Evolutionary conservation across 2,888 invertebrate genomes (phyloP).

Genomic region (Morpho helenor): DNA sequence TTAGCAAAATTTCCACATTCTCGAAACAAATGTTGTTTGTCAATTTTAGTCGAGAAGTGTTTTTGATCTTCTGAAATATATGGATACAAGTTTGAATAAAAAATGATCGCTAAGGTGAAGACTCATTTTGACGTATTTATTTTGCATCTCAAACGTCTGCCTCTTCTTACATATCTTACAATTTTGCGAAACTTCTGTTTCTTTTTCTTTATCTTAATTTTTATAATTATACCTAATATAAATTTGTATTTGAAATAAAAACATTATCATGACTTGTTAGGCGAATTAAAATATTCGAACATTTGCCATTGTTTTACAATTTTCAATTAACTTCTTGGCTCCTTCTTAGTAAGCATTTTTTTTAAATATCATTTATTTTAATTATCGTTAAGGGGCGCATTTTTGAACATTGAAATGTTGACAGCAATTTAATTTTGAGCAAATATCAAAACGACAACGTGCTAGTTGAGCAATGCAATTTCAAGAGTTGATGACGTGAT

Average conservation of each 20-base stretch:
- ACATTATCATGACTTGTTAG: no score
- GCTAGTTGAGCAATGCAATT: constrained; percentile 6
- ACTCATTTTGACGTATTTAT: constrained; percentile 1
- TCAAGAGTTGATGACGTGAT: constrained; percentile 26
- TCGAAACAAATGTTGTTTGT: constrained; percentile 13
- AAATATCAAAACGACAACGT: constrained; percentile 6
- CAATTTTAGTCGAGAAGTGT: constrained; percentile 5
- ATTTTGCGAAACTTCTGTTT: background rate
- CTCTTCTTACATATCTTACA: background rate
- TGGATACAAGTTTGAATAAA: constrained; percentile 8
- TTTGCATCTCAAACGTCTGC: background rate
- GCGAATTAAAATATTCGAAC: no score
- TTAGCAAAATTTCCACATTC: constrained; percentile 11
- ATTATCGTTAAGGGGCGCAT: background rate
- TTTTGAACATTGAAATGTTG: background rate
- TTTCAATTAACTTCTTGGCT: no score
- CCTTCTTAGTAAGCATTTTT: background rate
- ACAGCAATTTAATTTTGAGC: background rate
- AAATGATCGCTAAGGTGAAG: constrained; percentile 6
- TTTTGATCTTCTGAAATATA: constrained; percentile 12
- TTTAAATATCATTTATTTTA: background rate
- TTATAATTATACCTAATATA: no score
- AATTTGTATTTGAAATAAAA: no score
- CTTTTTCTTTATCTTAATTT: background rate
- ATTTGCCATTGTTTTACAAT: no score